Percentiles rank a stretch among this genome's conserved stretches.
These are phyloP conservation scores for Mnemiopsis leidyi DNA, from an alignment of 37 sponge, comb jelly and placozoan species.

Conservation along the genomic window DNA sequence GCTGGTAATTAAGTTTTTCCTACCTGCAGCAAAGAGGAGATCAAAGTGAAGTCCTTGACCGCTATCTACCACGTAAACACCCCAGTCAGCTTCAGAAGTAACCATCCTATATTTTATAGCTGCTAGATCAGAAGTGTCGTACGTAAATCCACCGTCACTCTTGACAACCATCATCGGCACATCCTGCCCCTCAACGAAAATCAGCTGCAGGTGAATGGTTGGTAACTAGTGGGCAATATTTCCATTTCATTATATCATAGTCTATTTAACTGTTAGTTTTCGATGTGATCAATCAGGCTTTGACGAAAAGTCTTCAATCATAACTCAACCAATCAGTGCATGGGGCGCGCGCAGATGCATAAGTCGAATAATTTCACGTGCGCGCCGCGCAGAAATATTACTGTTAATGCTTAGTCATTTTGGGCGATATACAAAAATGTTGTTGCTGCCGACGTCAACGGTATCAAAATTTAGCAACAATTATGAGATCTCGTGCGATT, in stretches of 20 bases:
- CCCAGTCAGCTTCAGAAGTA: constrained; percentile 88
- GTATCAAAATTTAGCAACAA: no score
- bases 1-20: no score
- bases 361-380: background rate
- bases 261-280: no score
- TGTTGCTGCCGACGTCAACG: background rate
- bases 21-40: constrained; percentile 47
- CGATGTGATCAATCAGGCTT: no score
- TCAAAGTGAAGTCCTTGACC: constrained; percentile 75
- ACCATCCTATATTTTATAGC: constrained; percentile 83
- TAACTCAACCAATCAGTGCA: no score
- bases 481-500: no score
- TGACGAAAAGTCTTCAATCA: no score
- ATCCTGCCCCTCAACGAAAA: constrained; percentile 74
- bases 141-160: constrained; percentile 93
- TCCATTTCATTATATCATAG: no score
- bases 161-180: constrained; percentile 90
- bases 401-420: background rate
- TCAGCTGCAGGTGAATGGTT: constrained; percentile 65
- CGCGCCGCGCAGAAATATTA: background rate
- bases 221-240: background rate
- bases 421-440: background rate
- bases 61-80: constrained; percentile 93
- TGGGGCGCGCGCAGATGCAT: background rate
- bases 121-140: constrained; percentile 95